Evolutionary conservation across 2,113 vertebrate species (phyloP).

Genomic region (Felis catus): DNA sequence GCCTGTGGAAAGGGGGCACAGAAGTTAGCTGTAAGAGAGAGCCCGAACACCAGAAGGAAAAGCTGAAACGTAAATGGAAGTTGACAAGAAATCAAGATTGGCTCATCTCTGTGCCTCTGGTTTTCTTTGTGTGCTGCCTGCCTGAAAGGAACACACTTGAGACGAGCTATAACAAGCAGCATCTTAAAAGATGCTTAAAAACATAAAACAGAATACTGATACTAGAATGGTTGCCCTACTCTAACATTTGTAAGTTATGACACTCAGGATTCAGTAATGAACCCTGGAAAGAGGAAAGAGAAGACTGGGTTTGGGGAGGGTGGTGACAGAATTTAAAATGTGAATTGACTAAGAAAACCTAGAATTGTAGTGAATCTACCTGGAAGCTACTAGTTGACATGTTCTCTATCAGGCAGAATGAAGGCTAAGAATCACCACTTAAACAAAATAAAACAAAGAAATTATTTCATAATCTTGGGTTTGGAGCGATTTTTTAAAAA

Average conservation of each 20-base stretch:
- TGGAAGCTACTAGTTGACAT: neutral
- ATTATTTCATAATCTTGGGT: neutral
- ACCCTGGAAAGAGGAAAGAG: neutral
- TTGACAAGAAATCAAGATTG: neutral
- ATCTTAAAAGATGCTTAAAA: neutral
- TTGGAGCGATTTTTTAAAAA: neutral
- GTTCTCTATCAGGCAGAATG: neutral
- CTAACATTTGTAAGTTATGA: neutral
- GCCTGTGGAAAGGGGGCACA: accelerated
- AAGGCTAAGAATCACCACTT: neutral
- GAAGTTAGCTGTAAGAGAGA: neutral
- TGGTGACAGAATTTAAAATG: neutral
- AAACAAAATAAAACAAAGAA: neutral
- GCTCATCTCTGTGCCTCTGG: neutral
- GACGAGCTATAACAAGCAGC: neutral
- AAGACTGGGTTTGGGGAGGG: neutral
- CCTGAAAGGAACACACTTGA: neutral
- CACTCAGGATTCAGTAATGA: neutral
- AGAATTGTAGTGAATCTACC: neutral
- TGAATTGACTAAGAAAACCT: neutral
- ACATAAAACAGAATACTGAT: neutral
- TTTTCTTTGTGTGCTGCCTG: neutral
- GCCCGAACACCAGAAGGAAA: neutral
- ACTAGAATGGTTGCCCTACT: neutral
- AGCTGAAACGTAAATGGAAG: neutral